Conservation (phyloP, 2,113 vertebrate genomes). For the Amblyornis subalaris region DNA sequence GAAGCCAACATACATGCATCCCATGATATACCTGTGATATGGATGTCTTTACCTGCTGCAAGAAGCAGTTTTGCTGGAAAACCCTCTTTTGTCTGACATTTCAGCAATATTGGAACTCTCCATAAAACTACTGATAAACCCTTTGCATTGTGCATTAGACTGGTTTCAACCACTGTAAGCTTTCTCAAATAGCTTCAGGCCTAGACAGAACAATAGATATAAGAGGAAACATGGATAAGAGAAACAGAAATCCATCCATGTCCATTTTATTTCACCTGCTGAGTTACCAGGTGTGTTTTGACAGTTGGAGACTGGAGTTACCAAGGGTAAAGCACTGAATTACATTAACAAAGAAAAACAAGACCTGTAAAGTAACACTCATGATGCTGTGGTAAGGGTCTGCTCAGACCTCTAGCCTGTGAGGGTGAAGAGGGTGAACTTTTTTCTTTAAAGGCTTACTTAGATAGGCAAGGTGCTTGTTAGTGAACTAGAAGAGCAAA, state of each 20-base stretch:
- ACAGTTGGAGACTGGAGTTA: not conserved
- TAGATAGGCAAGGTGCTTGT: not conserved
- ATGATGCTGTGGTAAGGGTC: not conserved
- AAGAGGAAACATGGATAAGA: not conserved
- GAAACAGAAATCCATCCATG: not conserved
- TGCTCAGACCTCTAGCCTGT: not conserved
- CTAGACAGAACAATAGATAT: not conserved
- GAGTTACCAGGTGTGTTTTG: not conserved
- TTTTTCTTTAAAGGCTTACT: not conserved
- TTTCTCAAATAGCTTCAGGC: not conserved
- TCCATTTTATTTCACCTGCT: not conserved
- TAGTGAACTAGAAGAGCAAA: not conserved
- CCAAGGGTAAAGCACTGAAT: not conserved
- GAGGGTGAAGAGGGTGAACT: not conserved
- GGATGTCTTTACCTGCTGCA: not conserved
- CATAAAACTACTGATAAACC: not conserved
- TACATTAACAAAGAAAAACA: not conserved
- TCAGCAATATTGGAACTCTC: not conserved
- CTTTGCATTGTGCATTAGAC: not conserved
- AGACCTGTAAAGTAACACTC: not conserved
- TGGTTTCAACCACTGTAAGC: not conserved
- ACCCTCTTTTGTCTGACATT: not conserved
- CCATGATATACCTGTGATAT: not conserved
- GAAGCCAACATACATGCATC: not conserved
- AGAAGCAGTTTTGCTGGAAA: not conserved